Percentiles rank a stretch among this genome's conserved stretches.
These are phyloP conservation scores for Drosophila nasuta DNA, from an alignment of 1,140 invertebrate species.

Conservation along the genomic window DNA sequence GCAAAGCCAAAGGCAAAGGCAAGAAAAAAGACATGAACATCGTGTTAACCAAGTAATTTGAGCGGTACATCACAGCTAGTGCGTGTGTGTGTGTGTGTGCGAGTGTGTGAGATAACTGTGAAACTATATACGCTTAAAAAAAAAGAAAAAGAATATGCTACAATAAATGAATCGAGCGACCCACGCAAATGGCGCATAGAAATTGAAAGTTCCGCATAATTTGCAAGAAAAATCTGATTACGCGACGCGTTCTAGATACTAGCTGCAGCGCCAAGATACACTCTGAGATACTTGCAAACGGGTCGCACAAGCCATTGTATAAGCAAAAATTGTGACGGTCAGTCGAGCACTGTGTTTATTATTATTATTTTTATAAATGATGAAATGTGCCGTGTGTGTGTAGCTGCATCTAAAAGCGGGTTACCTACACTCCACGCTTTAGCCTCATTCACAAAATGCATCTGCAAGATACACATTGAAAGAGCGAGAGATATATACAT, in stretches of 20 bases:
- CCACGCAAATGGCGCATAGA: constrained; percentile 65
- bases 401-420: not conserved
- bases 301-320: constrained; percentile 22
- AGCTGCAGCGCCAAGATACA: constrained; percentile 48
- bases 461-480: constrained; percentile 54
- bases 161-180: constrained; percentile 44
- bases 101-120: constrained; percentile 61
- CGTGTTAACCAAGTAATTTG: constrained; percentile 40
- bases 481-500: constrained; percentile 30
- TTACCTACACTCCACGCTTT: constrained; percentile 15
- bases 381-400: constrained; percentile 36
- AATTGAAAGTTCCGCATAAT: constrained; percentile 75
- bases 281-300: constrained; percentile 25
- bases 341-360: constrained; percentile 63
- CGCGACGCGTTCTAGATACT: constrained; percentile 78
- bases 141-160: not conserved
- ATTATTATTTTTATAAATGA: constrained; percentile 74
- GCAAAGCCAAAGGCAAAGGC: constrained; percentile 24
- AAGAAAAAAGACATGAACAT: constrained; percentile 32
- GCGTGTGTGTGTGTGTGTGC: constrained; percentile 19
- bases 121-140: constrained; percentile 50
- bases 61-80: constrained; percentile 9
- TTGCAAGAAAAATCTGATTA: constrained; percentile 66
- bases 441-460: constrained; percentile 43
- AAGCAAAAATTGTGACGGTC: constrained; percentile 25